Evolutionary conservation across 2,797 vertebrate genomes (phyloP).

Genomic region (Smutsia temminckii): DNA sequence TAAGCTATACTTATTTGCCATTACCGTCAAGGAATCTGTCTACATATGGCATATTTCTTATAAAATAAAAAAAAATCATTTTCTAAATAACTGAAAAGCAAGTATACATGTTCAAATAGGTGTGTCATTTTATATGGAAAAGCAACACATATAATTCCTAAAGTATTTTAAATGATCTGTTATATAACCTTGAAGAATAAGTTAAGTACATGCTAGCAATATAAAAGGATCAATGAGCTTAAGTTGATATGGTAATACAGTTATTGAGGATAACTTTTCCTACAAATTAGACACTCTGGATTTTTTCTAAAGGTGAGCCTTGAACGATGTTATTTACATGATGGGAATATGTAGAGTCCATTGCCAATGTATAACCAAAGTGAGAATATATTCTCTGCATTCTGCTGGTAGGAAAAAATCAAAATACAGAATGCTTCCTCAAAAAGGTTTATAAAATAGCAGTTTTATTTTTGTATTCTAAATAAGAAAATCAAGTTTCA

Average conservation of each 20-base stretch:
- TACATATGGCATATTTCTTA: background rate
- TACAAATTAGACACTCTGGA: background rate
- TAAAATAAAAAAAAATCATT: background rate
- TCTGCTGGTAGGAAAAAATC: background rate
- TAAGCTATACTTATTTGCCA: background rate
- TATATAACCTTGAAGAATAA: background rate
- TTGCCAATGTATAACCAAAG: background rate
- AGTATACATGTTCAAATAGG: background rate
- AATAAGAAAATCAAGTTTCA: background rate
- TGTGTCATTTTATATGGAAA: background rate
- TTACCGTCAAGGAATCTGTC: background rate
- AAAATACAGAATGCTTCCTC: background rate
- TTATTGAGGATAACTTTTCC: background rate
- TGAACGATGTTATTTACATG: background rate
- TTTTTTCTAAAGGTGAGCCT: background rate
- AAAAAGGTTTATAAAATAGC: background rate
- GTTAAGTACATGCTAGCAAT: background rate
- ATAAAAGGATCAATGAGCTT: background rate
- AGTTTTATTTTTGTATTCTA: background rate
- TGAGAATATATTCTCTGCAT: background rate
- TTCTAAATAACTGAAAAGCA: background rate
- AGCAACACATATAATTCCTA: background rate
- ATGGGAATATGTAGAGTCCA: background rate
- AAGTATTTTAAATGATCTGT: background rate
- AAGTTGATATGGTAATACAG: rapidly evolving